phyloP scores from a whole-genome alignment of 2,888 invertebrate species.

The Apodemia mormo region DNA sequence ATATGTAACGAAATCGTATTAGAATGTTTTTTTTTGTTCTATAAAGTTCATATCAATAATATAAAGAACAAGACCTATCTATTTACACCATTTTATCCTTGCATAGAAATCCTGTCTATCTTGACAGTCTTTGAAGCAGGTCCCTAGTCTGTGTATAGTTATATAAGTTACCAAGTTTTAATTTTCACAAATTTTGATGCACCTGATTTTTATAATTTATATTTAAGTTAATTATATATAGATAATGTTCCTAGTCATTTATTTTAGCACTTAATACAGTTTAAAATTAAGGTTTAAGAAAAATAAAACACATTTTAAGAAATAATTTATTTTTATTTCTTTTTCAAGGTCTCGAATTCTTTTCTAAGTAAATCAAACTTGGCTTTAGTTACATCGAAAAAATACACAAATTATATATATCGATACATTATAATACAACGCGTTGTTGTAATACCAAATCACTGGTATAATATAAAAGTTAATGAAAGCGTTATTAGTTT shows the following conservation, averaged over 20 bases:
- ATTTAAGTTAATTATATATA: slow-evolving; percentile 23
- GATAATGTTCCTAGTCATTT: slow-evolving; percentile 23
- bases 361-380: slow-evolving; percentile 80
- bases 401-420: slow-evolving; percentile 77
- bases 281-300: slow-evolving; percentile 29
- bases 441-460: slow-evolving; percentile 49
- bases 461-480: slow-evolving; percentile 52
- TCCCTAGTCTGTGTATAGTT: slow-evolving; percentile 4
- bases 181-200: slow-evolving; percentile 12
- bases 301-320: slow-evolving; percentile 76
- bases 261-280: slow-evolving; percentile 26
- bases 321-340: slow-evolving; percentile 80
- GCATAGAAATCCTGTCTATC: too few species aligned
- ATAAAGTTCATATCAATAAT: too few species aligned
- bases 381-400: slow-evolving; percentile 79
- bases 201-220: slow-evolving; percentile 1
- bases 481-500: slow-evolving; percentile 54
- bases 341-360: slow-evolving; percentile 78
- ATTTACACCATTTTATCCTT: too few species aligned
- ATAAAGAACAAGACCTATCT: too few species aligned
- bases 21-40: too few species aligned
- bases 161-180: slow-evolving; percentile 5
- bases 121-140: too few species aligned
- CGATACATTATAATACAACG: slow-evolving; percentile 67
- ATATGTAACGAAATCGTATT: too few species aligned